Conservation (phyloP, 2,113 vertebrate genomes). For the Muntiacus muntjak region DNA sequence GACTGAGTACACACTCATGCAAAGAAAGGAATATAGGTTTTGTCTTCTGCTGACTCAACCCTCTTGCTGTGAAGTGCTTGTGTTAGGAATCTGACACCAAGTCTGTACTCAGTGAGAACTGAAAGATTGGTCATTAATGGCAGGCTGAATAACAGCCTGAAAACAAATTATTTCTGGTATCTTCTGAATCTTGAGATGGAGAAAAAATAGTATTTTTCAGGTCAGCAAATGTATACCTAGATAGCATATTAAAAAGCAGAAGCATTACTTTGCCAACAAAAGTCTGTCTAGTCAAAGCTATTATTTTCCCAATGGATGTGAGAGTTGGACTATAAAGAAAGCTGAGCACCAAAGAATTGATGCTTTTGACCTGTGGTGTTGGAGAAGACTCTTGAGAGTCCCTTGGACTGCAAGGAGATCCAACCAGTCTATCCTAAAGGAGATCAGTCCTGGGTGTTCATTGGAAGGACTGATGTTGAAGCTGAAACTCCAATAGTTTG, state of each 20-base stretch:
- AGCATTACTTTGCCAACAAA: background rate
- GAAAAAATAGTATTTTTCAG: background rate
- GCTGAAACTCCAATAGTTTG: background rate
- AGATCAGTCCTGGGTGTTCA: background rate
- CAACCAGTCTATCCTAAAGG: background rate
- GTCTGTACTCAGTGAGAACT: background rate
- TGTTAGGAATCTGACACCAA: background rate
- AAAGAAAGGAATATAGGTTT: background rate
- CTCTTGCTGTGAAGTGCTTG: background rate
- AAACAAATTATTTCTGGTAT: background rate
- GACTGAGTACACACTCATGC: background rate
- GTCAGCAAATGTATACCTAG: background rate
- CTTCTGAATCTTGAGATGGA: background rate
- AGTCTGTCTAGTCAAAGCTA: background rate
- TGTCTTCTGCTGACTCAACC: background rate
- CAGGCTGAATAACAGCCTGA: background rate
- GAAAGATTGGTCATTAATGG: background rate
- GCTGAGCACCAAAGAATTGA: background rate
- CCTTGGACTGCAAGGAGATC: background rate
- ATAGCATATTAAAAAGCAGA: background rate
- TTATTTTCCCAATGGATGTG: background rate
- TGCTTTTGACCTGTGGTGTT: background rate
- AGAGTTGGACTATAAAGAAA: background rate
- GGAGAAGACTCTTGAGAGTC: background rate
- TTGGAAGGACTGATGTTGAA: background rate